Evolutionary conservation across 2,888 invertebrate species (phyloP).

Genomic region (Apamea crenata): DNA sequence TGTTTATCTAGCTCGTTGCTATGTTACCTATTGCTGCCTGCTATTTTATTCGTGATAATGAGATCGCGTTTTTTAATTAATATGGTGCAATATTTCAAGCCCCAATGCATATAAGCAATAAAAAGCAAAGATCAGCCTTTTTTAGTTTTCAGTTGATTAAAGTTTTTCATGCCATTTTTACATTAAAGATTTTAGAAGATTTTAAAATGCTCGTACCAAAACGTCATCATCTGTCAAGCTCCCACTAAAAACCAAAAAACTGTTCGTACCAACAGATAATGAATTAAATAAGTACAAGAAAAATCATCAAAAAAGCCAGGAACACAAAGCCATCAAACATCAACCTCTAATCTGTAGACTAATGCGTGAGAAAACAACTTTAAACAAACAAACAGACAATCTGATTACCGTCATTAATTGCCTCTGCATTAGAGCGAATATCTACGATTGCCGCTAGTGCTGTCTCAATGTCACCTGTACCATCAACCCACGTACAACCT

Average conservation of each 20-base stretch:
- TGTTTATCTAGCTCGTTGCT: constrained; percentile 33
- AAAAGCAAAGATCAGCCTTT: not conserved
- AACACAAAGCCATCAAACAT: constrained; percentile 27
- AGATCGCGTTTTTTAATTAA: constrained; percentile 26
- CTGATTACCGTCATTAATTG: constrained; percentile 67
- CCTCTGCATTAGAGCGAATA: constrained; percentile 68
- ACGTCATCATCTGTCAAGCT: no score
- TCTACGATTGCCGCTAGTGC: constrained; percentile 52
- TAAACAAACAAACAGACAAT: constrained; percentile 50
- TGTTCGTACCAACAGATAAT: not conserved
- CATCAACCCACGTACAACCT: constrained; percentile 76
- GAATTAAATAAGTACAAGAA: not conserved
- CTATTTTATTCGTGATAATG: constrained; percentile 18
- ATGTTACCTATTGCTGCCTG: constrained; percentile 1
- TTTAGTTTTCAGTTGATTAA: not conserved
- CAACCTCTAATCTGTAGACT: constrained; percentile 42
- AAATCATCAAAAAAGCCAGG: constrained; percentile 33
- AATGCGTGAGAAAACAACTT: constrained; percentile 52
- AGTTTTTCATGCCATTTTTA: not conserved
- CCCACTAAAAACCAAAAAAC: not conserved
- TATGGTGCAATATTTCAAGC: constrained; percentile 8
- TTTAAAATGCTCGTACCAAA: not conserved
- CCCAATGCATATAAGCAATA: not conserved
- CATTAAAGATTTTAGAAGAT: not conserved
- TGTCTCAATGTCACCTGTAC: constrained; percentile 74